Percentiles rank a stretch among this genome's conserved stretches.
These are phyloP conservation scores for Athalia rosae DNA, from an alignment of 2,888 invertebrate genomes.

Conservation along the genomic window DNA sequence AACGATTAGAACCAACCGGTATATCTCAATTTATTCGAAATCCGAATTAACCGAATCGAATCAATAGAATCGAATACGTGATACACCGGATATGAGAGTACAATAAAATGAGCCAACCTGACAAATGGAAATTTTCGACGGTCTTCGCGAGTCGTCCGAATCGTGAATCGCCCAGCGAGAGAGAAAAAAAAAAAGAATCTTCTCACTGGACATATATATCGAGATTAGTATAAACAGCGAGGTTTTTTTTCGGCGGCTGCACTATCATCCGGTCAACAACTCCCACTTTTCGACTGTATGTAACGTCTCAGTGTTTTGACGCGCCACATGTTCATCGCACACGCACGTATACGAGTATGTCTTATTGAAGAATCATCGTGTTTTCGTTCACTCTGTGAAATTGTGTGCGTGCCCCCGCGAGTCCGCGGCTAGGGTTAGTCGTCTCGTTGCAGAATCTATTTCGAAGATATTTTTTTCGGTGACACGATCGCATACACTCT, in stretches of 20 bases:
- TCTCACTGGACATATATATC: not conserved
- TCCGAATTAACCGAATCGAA: no score
- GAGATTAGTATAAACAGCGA: no score
- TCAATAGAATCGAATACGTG: no score
- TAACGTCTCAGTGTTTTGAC: not conserved
- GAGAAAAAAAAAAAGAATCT: not conserved
- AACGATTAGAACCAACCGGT: no score
- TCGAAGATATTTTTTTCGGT: constrained; percentile 25
- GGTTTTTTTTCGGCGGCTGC: not conserved
- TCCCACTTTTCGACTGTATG: not conserved
- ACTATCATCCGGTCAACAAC: constrained; percentile 1
- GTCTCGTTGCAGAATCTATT: not conserved
- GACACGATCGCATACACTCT: constrained; percentile 3
- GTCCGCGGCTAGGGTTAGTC: no score
- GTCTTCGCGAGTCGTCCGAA: not conserved
- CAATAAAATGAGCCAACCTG: no score
- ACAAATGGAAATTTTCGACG: no score
- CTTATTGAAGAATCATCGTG: not conserved
- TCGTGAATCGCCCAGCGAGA: not conserved
- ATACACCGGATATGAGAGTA: no score
- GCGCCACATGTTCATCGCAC: not conserved
- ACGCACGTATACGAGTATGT: not conserved
- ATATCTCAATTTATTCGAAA: no score
- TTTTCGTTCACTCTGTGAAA: no score
- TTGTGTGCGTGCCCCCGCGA: no score